A percentile compares a stretch with the other conserved stretches of the same genome.
phyloP scores from a whole-genome alignment of 2,113 vertebrate species.

The Coptodon rendalli region DNA sequence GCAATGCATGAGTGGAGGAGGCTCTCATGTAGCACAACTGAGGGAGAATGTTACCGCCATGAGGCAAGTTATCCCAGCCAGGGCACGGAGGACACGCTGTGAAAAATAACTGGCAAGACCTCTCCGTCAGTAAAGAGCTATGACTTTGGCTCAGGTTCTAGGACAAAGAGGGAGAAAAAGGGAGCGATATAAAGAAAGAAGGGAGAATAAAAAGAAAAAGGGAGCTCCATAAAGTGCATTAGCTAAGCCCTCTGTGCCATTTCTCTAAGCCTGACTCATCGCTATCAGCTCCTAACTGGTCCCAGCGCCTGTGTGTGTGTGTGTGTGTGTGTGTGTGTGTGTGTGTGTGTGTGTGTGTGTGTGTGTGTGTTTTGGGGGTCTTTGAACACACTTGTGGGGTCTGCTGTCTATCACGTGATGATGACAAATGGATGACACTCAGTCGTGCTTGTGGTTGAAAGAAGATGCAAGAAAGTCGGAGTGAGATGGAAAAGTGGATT shows the following conservation, averaged over 20 bases:
- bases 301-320: not conserved
- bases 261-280: constrained; percentile 66
- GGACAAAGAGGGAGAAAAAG: constrained; percentile 21
- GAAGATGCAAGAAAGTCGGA: constrained; percentile 27
- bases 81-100: constrained; percentile 43
- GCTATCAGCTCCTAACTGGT: constrained; percentile 49
- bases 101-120: constrained; percentile 68
- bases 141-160: constrained; percentile 57
- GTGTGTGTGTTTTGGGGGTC: not conserved
- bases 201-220: constrained; percentile 33
- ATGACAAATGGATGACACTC: constrained; percentile 63
- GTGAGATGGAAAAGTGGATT: constrained; percentile 20
- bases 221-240: constrained; percentile 59
- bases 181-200: constrained; percentile 3
- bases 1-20: constrained; percentile 33
- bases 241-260: constrained; percentile 64
- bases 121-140: constrained; percentile 68
- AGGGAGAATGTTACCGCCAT: constrained; percentile 21
- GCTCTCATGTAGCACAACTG: constrained; percentile 31
- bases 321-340: not conserved
- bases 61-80: constrained; percentile 23
- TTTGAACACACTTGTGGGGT: constrained; percentile 30
- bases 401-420: constrained; percentile 41
- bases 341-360: not conserved
- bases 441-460: constrained; percentile 49